A percentile compares a stretch with the other conserved stretches of the same genome.
Conservation (phyloP, 2,888 invertebrate genomes). For the Limnephilus rhombicus region DNA sequence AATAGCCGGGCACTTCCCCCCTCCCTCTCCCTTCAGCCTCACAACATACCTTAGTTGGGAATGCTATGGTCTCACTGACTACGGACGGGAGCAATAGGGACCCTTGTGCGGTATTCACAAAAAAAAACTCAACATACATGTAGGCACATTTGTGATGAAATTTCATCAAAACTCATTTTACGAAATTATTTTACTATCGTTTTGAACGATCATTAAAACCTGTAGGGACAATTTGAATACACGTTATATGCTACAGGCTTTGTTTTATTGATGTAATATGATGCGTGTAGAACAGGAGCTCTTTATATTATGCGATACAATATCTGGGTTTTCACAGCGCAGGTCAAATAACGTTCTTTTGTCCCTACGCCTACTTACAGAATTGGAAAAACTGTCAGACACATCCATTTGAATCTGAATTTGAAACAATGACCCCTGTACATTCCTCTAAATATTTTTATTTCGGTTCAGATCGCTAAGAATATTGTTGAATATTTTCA, state of each 20-base stretch:
- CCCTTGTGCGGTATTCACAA: no score
- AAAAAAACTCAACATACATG: no score
- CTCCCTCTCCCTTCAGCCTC: no score
- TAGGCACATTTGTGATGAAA: no score
- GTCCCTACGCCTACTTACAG: neutral
- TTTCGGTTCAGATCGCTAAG: neutral
- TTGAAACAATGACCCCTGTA: neutral
- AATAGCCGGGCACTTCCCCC: no score
- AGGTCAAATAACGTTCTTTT: neutral
- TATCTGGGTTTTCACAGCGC: neutral
- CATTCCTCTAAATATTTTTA: neutral
- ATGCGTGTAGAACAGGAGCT: neutral
- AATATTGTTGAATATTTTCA: neutral
- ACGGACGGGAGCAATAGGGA: no score
- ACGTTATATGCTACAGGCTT: neutral
- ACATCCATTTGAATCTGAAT: neutral
- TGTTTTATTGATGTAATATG: neutral
- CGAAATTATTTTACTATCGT: no score
- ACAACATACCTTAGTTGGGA: no score
- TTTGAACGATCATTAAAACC: no score
- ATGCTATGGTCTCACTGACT: no score
- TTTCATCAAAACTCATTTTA: no score
- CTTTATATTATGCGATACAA: neutral
- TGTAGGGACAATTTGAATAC: neutral
- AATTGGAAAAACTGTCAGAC: neutral